Conservation (phyloP, 2,113 vertebrate species). For the Gobio gobio region DNA sequence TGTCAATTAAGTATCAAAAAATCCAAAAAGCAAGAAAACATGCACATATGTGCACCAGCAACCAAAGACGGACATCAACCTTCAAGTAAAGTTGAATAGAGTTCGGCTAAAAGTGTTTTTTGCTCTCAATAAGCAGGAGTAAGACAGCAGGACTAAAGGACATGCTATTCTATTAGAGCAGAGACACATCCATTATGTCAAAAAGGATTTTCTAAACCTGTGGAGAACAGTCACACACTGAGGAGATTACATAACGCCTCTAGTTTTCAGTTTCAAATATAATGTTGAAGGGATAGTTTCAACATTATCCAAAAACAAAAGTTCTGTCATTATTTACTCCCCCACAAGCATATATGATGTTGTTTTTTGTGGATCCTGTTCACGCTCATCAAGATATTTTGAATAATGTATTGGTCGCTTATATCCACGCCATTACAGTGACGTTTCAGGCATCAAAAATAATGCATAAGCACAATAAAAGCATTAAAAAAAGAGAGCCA, state of each 20-base stretch:
- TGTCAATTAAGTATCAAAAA: conserved; percentile 7
- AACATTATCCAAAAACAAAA: neutral
- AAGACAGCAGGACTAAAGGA: conserved; percentile 14
- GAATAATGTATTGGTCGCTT: neutral
- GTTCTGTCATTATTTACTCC: neutral
- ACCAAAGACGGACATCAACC: neutral
- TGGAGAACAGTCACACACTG: neutral
- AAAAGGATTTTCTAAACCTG: conserved; percentile 23
- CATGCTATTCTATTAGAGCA: neutral
- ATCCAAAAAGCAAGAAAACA: conserved; percentile 1
- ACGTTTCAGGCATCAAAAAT: too few relatives aligned
- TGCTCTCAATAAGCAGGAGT: neutral
- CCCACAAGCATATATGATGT: neutral
- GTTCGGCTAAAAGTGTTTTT: neutral
- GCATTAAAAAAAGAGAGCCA: too few relatives aligned
- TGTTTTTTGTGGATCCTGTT: neutral
- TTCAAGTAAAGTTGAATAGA: neutral
- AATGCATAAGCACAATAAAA: too few relatives aligned
- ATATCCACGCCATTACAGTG: neutral
- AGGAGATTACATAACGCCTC: conserved; percentile 22
- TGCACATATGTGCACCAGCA: neutral
- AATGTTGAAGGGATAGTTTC: neutral
- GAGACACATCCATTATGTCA: conserved; percentile 24
- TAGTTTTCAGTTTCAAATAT: neutral
- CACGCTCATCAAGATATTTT: neutral